phyloP scores from a whole-genome alignment of 53 echinoderm and acorn worm genomes.

The Zoroaster sp. region DNA sequence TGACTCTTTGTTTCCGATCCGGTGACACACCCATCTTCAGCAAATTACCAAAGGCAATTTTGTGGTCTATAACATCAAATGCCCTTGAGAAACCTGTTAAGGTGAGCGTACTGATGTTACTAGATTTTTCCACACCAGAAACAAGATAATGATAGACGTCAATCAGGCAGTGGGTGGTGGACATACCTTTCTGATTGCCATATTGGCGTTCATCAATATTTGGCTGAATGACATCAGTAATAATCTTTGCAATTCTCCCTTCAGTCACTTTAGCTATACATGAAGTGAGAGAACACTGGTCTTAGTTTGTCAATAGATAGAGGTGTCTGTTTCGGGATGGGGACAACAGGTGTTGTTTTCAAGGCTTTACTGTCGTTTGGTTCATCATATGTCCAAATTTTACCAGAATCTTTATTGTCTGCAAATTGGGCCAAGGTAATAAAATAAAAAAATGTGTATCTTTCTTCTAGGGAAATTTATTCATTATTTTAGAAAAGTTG shows the following conservation, averaged over 20 bases:
- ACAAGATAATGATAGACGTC: neutral
- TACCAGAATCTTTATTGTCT: too few species aligned
- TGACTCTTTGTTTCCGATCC: neutral
- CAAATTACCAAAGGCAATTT: neutral
- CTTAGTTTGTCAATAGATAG: slow-evolving; percentile 2
- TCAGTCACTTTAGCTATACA: neutral
- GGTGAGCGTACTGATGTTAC: neutral
- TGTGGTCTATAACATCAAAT: neutral
- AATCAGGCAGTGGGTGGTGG: neutral
- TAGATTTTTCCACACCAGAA: neutral
- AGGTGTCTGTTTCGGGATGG: neutral
- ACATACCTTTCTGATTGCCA: neutral
- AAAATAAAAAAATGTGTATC: too few species aligned
- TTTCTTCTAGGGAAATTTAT: too few species aligned
- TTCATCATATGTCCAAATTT: too few species aligned
- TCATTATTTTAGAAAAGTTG: too few species aligned
- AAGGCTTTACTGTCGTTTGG: too few species aligned
- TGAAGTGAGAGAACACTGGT: neutral
- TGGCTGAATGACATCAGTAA: neutral
- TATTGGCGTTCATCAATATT: neutral
- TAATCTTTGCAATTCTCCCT: neutral
- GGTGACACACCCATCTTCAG: neutral
- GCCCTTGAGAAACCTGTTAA: neutral
- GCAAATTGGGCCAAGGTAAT: too few species aligned
- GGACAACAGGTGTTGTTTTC: neutral